Conservation (phyloP, 2,797 vertebrate genomes). For the Morus bassanus region DNA sequence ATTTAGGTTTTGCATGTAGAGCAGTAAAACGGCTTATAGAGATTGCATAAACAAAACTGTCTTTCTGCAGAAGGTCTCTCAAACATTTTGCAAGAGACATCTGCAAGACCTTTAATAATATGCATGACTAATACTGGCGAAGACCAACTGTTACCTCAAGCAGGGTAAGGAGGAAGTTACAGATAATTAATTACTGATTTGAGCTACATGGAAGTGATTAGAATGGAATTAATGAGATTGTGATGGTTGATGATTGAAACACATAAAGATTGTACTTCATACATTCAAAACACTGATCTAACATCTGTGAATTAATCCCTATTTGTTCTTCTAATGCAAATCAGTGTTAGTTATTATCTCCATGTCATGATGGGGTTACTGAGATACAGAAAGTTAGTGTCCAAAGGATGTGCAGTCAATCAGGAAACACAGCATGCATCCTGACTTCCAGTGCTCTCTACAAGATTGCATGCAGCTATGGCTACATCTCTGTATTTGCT, state of each 20-base stretch:
- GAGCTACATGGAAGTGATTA: neutral
- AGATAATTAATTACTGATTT: constrained; percentile 1
- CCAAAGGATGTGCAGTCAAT: neutral
- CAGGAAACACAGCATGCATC: neutral
- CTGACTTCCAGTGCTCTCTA: neutral
- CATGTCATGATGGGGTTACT: neutral
- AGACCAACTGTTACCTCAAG: neutral
- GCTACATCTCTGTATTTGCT: neutral
- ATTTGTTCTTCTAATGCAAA: neutral
- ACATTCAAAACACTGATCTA: neutral
- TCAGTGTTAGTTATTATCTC: neutral
- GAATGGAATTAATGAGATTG: constrained; percentile 10
- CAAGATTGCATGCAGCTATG: neutral
- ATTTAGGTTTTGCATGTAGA: neutral
- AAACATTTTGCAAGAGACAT: neutral
- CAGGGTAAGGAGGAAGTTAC: neutral
- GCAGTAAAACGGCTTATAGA: neutral
- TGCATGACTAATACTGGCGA: constrained; percentile 19
- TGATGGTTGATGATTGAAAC: neutral
- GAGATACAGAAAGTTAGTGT: neutral
- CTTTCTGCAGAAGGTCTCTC: neutral
- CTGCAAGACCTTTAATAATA: neutral
- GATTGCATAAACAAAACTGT: neutral
- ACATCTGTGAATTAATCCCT: constrained; percentile 24
- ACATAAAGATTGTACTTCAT: neutral